phyloP scores from a whole-genome alignment of 2,113 vertebrate genomes.

The Hippocampus abdominalis region DNA sequence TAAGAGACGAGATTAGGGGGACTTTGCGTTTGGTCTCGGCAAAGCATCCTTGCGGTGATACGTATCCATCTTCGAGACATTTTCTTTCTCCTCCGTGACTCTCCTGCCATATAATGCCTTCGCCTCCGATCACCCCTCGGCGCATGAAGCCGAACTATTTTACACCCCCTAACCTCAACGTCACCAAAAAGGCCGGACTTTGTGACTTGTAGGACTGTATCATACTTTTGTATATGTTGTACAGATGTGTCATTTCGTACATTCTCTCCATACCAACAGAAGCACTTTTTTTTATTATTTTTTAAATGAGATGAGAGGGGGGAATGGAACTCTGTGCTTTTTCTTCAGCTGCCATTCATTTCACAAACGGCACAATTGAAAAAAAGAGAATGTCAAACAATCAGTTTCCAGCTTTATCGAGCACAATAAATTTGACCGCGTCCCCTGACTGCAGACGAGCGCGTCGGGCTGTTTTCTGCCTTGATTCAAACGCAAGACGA shows the following conservation, averaged over 20 bases:
- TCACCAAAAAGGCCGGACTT: slow-evolving; percentile 44
- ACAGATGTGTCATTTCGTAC: slow-evolving; percentile 66
- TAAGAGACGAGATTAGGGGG: slow-evolving; percentile 63
- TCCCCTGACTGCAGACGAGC: slow-evolving; percentile 51
- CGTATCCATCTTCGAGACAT: slow-evolving; percentile 2
- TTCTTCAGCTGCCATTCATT: slow-evolving; percentile 41
- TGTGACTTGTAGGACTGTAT: slow-evolving; percentile 61
- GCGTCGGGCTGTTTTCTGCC: slow-evolving; percentile 53
- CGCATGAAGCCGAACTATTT: slow-evolving; percentile 46
- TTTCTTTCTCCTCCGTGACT: slow-evolving; percentile 29
- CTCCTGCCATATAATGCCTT: slow-evolving; percentile 57
- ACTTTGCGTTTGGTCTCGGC: slow-evolving; percentile 10
- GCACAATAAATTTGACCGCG: slow-evolving; percentile 53
- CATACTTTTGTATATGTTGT: slow-evolving; percentile 69
- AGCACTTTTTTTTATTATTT: slow-evolving; percentile 71
- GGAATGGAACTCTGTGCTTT: slow-evolving; percentile 57
- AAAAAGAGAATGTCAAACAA: slow-evolving; percentile 41
- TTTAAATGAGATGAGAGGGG: slow-evolving; percentile 60
- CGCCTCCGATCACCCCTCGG: slow-evolving; percentile 24
- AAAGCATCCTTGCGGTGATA: not conserved
- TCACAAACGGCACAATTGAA: slow-evolving; percentile 45
- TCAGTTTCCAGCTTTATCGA: slow-evolving; percentile 39
- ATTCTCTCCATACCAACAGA: slow-evolving; percentile 62
- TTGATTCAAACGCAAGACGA: slow-evolving; percentile 63
- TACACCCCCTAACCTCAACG: slow-evolving; percentile 17